Evolutionary conservation across 2,888 invertebrate genomes (phyloP).

Genomic region (Ectobius pallidus): DNA sequence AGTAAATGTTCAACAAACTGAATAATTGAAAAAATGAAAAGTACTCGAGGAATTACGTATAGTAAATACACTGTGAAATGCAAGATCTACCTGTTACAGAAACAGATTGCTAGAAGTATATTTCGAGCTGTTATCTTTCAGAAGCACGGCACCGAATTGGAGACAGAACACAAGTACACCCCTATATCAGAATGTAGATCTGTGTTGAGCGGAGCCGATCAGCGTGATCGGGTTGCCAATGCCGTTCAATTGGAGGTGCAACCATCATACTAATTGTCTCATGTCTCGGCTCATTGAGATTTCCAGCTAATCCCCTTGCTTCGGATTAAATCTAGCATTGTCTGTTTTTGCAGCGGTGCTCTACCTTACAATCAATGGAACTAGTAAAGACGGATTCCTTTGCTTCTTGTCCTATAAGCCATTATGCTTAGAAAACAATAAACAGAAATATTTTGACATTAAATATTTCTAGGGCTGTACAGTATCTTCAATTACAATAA

Average conservation of each 20-base stretch:
- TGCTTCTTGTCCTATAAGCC: no score
- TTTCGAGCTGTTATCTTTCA: no score
- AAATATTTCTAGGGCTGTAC: background rate
- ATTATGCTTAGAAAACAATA: constrained; percentile 4
- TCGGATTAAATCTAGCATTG: background rate
- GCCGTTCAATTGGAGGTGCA: constrained; percentile 8
- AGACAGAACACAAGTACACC: background rate
- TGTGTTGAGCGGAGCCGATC: background rate
- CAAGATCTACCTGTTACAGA: no score
- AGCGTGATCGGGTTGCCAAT: background rate
- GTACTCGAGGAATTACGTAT: no score
- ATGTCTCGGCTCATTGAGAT: constrained; percentile 9
- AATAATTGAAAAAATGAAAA: no score
- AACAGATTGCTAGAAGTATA: no score
- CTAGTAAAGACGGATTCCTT: background rate
- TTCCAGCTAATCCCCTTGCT: constrained; percentile 18
- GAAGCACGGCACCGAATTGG: no score
- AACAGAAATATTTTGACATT: background rate
- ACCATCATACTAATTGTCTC: constrained; percentile 13
- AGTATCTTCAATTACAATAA: no score
- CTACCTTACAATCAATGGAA: background rate
- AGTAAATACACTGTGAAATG: no score
- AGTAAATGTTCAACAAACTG: no score
- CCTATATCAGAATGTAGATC: background rate
- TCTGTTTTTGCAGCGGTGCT: background rate